Percentiles rank a stretch among this genome's conserved stretches.
phyloP scores from a whole-genome alignment of 2,888 invertebrate genomes.

The Phengaris alcon region DNA sequence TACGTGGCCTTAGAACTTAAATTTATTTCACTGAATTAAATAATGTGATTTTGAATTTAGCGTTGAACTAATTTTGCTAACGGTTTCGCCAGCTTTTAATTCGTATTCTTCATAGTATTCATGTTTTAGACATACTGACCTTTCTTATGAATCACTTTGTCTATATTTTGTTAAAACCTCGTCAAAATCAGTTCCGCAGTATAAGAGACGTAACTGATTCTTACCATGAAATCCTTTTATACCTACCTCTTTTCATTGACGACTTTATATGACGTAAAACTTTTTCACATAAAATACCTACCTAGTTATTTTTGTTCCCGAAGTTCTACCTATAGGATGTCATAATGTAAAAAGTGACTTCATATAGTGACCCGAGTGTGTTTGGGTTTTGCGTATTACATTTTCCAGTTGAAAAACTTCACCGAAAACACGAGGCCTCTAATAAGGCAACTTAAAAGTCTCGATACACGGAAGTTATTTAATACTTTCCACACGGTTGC shows the following conservation, averaged over 20 bases:
- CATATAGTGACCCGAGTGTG: background rate
- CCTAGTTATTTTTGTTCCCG: background rate
- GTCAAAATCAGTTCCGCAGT: no score
- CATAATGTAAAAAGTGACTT: background rate
- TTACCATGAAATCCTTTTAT: background rate
- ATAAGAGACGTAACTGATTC: background rate
- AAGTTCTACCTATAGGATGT: background rate
- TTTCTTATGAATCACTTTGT: no score
- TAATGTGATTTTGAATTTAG: no score
- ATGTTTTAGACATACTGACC: no score
- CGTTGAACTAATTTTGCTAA: no score
- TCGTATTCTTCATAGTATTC: no score
- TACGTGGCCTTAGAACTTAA: background rate
- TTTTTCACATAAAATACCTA: background rate
- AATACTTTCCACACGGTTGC: constrained; percentile 3
- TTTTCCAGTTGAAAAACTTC: constrained; percentile 7
- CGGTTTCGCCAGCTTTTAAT: no score
- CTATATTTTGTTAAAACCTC: no score
- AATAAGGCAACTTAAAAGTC: constrained; percentile 10
- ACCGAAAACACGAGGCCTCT: background rate
- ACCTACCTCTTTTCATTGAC: background rate
- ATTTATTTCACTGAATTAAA: no score
- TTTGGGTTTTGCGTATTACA: background rate
- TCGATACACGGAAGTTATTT: constrained; percentile 3
- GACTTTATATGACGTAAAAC: background rate